These are phyloP conservation scores for Dreissena rostriformis DNA, from an alignment of 1,140 invertebrate genomes.

Conservation along the genomic window DNA sequence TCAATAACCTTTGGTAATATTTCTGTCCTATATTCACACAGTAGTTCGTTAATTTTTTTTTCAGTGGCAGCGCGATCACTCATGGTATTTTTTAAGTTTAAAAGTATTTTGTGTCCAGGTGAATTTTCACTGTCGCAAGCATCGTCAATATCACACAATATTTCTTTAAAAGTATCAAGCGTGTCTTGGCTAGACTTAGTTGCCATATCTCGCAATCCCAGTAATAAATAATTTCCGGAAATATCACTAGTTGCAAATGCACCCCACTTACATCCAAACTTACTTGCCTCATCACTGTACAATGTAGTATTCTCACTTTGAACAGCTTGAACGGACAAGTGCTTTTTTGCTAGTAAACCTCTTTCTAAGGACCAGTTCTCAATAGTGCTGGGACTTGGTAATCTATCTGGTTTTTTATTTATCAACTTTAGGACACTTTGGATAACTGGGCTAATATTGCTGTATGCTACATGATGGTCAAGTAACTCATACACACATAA, in stretches of 20 bases:
- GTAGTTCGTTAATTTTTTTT: constrained; percentile 37
- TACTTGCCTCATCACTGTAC: constrained; percentile 51
- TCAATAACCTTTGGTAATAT: constrained; percentile 21
- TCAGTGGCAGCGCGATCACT: constrained; percentile 51
- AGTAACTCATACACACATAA: no score
- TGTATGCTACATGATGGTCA: no score
- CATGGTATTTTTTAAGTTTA: constrained; percentile 52
- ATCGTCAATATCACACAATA: constrained; percentile 40
- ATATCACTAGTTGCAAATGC: constrained; percentile 12
- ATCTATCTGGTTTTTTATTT: constrained; percentile 7
- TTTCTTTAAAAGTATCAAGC: constrained; percentile 55
- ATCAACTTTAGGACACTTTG: not conserved
- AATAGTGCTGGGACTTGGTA: constrained; percentile 16
- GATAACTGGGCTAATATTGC: no score
- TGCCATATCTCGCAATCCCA: constrained; percentile 54
- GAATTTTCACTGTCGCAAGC: constrained; percentile 9
- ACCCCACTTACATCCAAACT: constrained; percentile 50
- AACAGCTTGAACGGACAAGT: no score
- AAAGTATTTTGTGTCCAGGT: no score
- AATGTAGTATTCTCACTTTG: no score
- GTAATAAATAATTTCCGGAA: not conserved
- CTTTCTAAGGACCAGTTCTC: constrained; percentile 36
- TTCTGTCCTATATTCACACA: constrained; percentile 18
- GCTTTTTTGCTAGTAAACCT: constrained; percentile 21
- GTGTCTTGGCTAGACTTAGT: constrained; percentile 35